Base-by-base conservation (phyloP, 2,797 vertebrate genomes). In the Poeciliopsis turneri region DNA sequence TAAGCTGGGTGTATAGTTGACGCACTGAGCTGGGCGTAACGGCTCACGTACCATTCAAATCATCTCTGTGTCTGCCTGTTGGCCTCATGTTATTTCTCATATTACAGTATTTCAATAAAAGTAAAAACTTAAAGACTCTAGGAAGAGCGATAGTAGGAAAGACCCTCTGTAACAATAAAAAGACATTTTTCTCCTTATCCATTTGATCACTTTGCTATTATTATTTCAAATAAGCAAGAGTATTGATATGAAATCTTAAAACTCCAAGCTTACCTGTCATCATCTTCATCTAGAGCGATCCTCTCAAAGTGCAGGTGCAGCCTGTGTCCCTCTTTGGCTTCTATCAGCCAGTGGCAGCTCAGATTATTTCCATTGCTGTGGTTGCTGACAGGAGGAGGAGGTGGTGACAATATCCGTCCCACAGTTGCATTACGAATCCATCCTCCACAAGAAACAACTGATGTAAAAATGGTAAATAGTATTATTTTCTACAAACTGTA, bases 301-400 rank as follows among this genome's bases (percentile, higher is more conserved):
- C 97, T 96, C 92, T 98, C 97, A 76, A 98, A 98, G 92, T 98
- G 97, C 28, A 98, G 93, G 81, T 98, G 97, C 57, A 98, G 95
- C 73, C 96, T 93, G 87, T 97, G 97, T 28, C 97, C 97, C 77
- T 97, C 96, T 20, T 95, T 96, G 59, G 97, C 97, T 92, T 98
- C 97, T 41, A 98, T 96, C 77, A 98, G 92, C 97, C 97, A 98
- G 33, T 97, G 96, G 88, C 97, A 98, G 90, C 96, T 98, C 78
- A 98, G 94, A 90, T 98, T 98, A 84, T 96, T 97, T 84, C 89
- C 96, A 83, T 94, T 96, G 84, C 92, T 97, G 87, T 93, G 97
- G 95, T 96, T 96, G 89, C 94, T 92, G 69, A 93, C 90, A 49
- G 95, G 92, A 15, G 95, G 92, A 72, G 94, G 95, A 6, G 95